phyloP scores from a whole-genome alignment of 2,888 invertebrate species.

The Vandiemenella viatica region DNA sequence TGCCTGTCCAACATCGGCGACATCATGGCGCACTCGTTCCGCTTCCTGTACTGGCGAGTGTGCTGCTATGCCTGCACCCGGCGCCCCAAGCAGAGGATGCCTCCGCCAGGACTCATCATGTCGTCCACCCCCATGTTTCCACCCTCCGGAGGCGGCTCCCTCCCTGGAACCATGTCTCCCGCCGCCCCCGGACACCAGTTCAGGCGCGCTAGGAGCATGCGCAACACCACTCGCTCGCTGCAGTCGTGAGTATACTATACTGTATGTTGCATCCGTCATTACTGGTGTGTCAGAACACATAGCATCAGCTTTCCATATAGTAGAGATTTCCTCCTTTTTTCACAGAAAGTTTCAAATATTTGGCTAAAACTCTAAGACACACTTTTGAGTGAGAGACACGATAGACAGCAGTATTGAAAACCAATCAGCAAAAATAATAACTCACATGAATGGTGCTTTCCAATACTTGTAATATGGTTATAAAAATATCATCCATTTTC shows the following conservation, averaged over 20 bases:
- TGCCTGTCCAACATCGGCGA: slow-evolving; percentile 89
- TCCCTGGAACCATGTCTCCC: background rate
- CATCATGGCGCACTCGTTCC: slow-evolving; percentile 85
- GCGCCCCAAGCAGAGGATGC: slow-evolving; percentile 34
- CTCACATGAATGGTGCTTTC: too few relatives aligned
- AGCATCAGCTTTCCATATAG: too few relatives aligned
- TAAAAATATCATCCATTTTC: too few relatives aligned
- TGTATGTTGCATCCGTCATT: too few relatives aligned
- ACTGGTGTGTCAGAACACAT: too few relatives aligned
- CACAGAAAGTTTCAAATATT: too few relatives aligned
- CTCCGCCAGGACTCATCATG: slow-evolving; percentile 25
- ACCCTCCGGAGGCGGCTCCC: background rate
- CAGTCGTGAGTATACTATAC: background rate
- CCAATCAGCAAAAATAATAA: too few relatives aligned
- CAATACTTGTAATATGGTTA: too few relatives aligned
- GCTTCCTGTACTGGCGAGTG: slow-evolving; percentile 84
- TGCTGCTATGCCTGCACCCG: slow-evolving; percentile 83
- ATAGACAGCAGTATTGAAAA: too few relatives aligned
- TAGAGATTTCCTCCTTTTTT: too few relatives aligned
- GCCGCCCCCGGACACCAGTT: background rate
- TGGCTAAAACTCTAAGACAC: too few relatives aligned
- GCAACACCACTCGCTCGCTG: background rate
- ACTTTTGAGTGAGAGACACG: too few relatives aligned
- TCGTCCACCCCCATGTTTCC: slow-evolving; percentile 25
- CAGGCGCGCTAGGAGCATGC: background rate